Evolutionary conservation across 2,888 invertebrate genomes (phyloP).

Genomic region (Rosalia funebris): DNA sequence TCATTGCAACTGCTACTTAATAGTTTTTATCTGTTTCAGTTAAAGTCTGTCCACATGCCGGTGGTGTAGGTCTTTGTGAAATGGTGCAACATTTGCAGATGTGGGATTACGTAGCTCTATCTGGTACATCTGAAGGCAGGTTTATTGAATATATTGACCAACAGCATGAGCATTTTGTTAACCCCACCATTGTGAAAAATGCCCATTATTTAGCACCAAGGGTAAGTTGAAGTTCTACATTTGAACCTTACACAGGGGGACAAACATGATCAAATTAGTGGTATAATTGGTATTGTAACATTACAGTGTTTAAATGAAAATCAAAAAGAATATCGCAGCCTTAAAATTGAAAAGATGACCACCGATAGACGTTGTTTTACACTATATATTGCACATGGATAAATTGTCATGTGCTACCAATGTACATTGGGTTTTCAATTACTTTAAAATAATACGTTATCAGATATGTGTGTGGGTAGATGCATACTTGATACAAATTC

Average conservation of each 20-base stretch:
- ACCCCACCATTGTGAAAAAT: conserved; percentile 76
- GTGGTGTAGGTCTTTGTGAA: conserved; percentile 94
- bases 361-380: too few species aligned
- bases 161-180: conserved; percentile 87
- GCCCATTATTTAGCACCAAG: conserved; percentile 81
- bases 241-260: neutral
- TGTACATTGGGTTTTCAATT: too few species aligned
- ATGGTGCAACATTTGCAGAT: conserved; percentile 92
- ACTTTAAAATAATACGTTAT: too few species aligned
- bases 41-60: conserved; percentile 93
- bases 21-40: conserved; percentile 66
- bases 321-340: too few species aligned
- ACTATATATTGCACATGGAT: too few species aligned
- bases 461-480: too few species aligned
- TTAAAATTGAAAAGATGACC: too few species aligned
- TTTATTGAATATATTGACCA: conserved; percentile 90
- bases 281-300: too few species aligned
- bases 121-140: conserved; percentile 76
- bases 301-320: too few species aligned
- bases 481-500: too few species aligned
- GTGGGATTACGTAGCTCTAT: conserved; percentile 85
- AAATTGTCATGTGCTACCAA: too few species aligned
- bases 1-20: conserved; percentile 10
- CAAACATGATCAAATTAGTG: too few species aligned
- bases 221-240: conserved; percentile 67